Base-by-base conservation (phyloP, 2,113 vertebrate species). In the Arizona elegans region DNA sequence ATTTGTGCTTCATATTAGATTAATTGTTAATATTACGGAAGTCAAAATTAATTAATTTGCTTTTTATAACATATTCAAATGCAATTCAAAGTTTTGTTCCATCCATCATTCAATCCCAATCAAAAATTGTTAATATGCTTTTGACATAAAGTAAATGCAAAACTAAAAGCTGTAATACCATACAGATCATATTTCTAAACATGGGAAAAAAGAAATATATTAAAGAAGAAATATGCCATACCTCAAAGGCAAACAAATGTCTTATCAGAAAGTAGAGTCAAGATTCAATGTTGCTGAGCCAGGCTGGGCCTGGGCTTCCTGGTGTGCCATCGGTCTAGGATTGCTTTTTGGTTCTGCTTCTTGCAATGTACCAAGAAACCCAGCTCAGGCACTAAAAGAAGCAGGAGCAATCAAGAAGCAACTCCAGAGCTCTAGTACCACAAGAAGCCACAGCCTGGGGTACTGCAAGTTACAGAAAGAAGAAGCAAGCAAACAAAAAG, bases 21-120 rank as follows among this genome's bases (percentile, higher is more conserved):
- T 54, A 89, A 43, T 89, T n/a, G 7, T 85, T 91, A 93, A 43
- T 33, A 94, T 19, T 90, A 58, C 92, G 92, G 56, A 93, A 56
- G 70, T 58, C 9, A 91, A 24, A 12, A 3, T 19, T 62, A 85
- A 54, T 85, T 56, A 85, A 54, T 85, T 56, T n/a, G 10, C 5
- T 87, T 90, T 85, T 55, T n/a, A 3, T 29, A 95, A 86, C 0
- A 4, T 1, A 59, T 56, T 91, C 38, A 58, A 29, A 81, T 62
- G 26, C 88, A 11, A 55, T 7, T 62, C 13, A 53, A 4, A 54
- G 26, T 38, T 90, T 53, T 2, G 58, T 50, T 86, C 24, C 11
- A 86, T 8, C 56, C 21, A 65, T 6, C 23, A 43, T 87, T 92
- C 59, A 75, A 38, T 19, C 29, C 5, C 24, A 55, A 7, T 89